phyloP scores from a whole-genome alignment of 1,140 invertebrate species.

The Drosophila navojoa region DNA sequence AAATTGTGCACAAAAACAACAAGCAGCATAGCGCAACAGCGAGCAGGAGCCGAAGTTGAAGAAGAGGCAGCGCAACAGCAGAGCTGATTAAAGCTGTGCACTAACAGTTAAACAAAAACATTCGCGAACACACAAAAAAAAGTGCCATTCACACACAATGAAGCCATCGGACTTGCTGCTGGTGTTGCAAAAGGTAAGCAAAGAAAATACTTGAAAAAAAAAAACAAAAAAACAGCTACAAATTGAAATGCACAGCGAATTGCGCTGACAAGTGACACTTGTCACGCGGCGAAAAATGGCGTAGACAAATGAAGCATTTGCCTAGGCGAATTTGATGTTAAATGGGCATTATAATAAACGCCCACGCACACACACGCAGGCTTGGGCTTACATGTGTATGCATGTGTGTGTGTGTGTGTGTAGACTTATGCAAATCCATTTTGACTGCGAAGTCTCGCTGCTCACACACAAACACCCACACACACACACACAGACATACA shows the following conservation, averaged over 20 bases:
- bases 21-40: constrained; percentile 21
- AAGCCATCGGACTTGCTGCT: constrained; percentile 81
- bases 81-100: constrained; percentile 17
- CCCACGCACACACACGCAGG: constrained; percentile 51
- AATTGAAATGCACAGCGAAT: constrained; percentile 23
- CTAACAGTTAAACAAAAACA: constrained; percentile 21
- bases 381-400: constrained; percentile 19
- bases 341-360: constrained; percentile 73
- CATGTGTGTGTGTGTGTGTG: constrained; percentile 29
- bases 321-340: constrained; percentile 48
- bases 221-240: background rate
- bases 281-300: constrained; percentile 66
- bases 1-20: constrained; percentile 12
- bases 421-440: constrained; percentile 79
- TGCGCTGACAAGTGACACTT: constrained; percentile 12
- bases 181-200: constrained; percentile 80
- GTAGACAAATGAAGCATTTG: constrained; percentile 45
- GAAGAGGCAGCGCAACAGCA: constrained; percentile 13
- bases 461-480: constrained; percentile 34
- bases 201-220: background rate
- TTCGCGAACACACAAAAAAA: constrained; percentile 7
- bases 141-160: constrained; percentile 49
- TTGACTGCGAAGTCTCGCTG: constrained; percentile 51
- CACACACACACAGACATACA: constrained; percentile 32
- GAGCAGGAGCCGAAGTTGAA: constrained; percentile 5